Percentiles rank a stretch among this genome's conserved stretches.
phyloP scores from a whole-genome alignment of 2,888 invertebrate species.

The Zootermopsis nevadensis region DNA sequence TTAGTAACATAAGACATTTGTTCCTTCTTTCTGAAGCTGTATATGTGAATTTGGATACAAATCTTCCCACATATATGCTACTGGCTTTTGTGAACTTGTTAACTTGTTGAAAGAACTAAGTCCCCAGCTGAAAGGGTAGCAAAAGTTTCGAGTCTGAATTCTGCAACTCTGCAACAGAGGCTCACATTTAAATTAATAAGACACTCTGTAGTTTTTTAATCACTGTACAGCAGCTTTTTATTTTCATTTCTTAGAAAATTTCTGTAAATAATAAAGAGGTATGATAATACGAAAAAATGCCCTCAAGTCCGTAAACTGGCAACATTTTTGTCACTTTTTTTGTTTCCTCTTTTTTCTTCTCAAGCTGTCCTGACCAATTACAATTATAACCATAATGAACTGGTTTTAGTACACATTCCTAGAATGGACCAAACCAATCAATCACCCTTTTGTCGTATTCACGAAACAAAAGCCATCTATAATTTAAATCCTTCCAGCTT shows the following conservation, averaged over 20 bases:
- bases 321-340: constrained; percentile 44
- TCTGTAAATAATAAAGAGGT: constrained; percentile 50
- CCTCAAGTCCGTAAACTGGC: constrained; percentile 50
- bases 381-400: constrained; percentile 15
- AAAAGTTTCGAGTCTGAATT: constrained; percentile 48
- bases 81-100: constrained; percentile 12
- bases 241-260: constrained; percentile 35
- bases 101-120: constrained; percentile 35
- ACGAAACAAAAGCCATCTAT: constrained; percentile 29
- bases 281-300: constrained; percentile 51
- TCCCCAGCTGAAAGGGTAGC: constrained; percentile 51
- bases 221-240: constrained; percentile 27
- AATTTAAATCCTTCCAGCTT: constrained; percentile 43
- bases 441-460: background rate
- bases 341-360: constrained; percentile 17
- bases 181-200: constrained; percentile 42
- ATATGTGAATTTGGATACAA: constrained; percentile 5
- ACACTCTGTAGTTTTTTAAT: constrained; percentile 36
- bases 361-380: constrained; percentile 19
- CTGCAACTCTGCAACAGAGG: constrained; percentile 50
- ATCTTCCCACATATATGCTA: background rate
- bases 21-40: constrained; percentile 22
- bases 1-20: constrained; percentile 16
- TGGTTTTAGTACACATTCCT: background rate
- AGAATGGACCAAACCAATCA: constrained; percentile 19